These are phyloP conservation scores for Artibeus lituratus DNA, from an alignment of 2,797 vertebrate genomes.

Conservation along the genomic window DNA sequence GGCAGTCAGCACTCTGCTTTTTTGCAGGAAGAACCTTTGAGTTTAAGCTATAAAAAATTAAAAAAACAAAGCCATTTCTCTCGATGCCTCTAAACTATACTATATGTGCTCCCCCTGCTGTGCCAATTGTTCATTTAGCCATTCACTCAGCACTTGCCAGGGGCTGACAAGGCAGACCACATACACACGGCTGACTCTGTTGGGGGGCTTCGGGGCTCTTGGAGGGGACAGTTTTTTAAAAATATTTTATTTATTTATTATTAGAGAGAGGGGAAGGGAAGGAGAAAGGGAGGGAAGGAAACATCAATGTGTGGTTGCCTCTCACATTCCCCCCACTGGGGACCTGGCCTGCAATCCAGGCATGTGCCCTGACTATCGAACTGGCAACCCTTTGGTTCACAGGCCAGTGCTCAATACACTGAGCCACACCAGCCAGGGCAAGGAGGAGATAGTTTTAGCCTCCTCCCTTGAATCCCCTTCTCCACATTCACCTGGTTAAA, in stretches of 20 bases:
- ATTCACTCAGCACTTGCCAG: background rate
- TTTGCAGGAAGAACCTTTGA: background rate
- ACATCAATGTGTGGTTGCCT: too few relatives aligned
- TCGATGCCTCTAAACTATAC: rapidly evolving
- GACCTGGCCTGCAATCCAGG: too few relatives aligned
- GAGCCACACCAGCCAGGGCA: too few relatives aligned
- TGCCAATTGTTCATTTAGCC: background rate
- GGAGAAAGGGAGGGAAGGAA: too few relatives aligned
- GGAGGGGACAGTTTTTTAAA: too few relatives aligned
- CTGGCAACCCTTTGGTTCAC: too few relatives aligned
- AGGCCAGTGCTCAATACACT: too few relatives aligned
- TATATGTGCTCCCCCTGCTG: rapidly evolving
- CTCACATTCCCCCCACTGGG: too few relatives aligned
- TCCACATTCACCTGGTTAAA: background rate
- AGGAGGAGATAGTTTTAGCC: background rate
- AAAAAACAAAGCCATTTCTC: background rate
- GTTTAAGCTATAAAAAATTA: background rate
- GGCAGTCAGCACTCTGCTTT: background rate
- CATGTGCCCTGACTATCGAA: too few relatives aligned
- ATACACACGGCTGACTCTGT: background rate
- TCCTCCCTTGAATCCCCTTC: background rate
- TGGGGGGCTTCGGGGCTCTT: background rate
- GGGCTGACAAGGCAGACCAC: background rate
- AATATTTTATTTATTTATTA: too few relatives aligned
- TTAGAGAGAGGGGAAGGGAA: too few relatives aligned